Percentiles rank a stretch among this genome's conserved stretches.
Conservation (phyloP, 2,797 vertebrate species). For the Chelonia mydas region DNA sequence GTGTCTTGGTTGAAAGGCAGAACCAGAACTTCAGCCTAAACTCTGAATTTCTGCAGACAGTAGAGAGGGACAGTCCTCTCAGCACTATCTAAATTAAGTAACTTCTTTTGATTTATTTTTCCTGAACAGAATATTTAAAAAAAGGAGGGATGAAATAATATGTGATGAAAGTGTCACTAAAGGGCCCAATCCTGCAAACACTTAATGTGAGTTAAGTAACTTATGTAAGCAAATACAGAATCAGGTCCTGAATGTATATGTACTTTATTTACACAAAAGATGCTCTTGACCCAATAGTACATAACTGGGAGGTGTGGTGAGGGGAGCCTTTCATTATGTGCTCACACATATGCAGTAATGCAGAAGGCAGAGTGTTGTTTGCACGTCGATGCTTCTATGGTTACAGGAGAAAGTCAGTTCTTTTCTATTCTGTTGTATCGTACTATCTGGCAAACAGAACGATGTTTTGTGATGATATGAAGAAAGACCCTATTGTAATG, state of each 20-base stretch:
- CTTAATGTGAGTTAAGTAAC: background rate
- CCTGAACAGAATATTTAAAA: background rate
- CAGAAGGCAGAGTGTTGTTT: background rate
- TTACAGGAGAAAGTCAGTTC: background rate
- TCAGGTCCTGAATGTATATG: background rate
- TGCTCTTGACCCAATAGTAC: background rate
- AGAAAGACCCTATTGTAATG: background rate
- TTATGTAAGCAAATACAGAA: background rate
- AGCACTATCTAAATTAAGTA: background rate
- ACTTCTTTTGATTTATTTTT: background rate
- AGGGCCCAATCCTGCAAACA: background rate
- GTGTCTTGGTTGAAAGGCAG: background rate
- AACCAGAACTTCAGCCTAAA: background rate
- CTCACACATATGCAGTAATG: background rate
- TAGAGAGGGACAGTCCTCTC: background rate
- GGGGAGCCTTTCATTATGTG: background rate
- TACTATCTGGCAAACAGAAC: background rate
- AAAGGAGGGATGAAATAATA: background rate
- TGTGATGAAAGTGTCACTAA: background rate
- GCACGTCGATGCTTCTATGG: background rate
- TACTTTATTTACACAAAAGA: background rate
- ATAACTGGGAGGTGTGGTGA: background rate
- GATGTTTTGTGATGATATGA: background rate
- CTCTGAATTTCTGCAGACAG: background rate
- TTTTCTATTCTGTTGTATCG: background rate